phyloP scores from a whole-genome alignment of 2,888 invertebrate genomes.

The Linyphia triangularis region DNA sequence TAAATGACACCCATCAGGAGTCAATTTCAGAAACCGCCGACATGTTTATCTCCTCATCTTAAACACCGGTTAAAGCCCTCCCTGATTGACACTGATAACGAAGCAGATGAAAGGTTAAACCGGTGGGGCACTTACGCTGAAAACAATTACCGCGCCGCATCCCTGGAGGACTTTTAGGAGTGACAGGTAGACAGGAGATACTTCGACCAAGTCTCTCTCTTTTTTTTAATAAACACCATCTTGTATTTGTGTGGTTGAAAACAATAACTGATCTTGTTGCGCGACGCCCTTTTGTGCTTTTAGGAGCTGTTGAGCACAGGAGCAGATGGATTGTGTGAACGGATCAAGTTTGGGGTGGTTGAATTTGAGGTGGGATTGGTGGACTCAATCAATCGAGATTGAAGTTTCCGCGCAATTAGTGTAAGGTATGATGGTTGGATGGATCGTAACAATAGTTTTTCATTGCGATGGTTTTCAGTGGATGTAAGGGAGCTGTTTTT shows the following conservation, averaged over 20 bases:
- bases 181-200: constrained; percentile 39
- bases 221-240: too few relatives aligned
- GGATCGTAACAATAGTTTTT: too few relatives aligned
- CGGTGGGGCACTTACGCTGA: constrained; percentile 2
- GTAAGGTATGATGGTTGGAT: background rate
- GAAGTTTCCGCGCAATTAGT: background rate
- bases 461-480: background rate
- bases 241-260: background rate
- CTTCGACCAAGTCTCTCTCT: background rate
- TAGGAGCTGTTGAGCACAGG: background rate
- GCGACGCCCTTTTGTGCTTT: constrained; percentile 6
- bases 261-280: constrained; percentile 16
- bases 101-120: constrained; percentile 26
- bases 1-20: constrained; percentile 1
- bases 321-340: constrained; percentile 14
- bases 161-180: background rate
- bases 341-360: background rate
- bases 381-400: background rate
- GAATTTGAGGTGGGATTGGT: background rate
- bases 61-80: constrained; percentile 1
- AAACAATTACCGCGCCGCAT: constrained; percentile 37
- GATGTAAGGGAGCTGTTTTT: background rate
- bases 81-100: constrained; percentile 30
- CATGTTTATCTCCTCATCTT: constrained; percentile 25
- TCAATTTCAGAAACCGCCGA: background rate